Base-by-base conservation (phyloP, 2,888 invertebrate genomes). In the Ichneumoninae sp. region DNA sequence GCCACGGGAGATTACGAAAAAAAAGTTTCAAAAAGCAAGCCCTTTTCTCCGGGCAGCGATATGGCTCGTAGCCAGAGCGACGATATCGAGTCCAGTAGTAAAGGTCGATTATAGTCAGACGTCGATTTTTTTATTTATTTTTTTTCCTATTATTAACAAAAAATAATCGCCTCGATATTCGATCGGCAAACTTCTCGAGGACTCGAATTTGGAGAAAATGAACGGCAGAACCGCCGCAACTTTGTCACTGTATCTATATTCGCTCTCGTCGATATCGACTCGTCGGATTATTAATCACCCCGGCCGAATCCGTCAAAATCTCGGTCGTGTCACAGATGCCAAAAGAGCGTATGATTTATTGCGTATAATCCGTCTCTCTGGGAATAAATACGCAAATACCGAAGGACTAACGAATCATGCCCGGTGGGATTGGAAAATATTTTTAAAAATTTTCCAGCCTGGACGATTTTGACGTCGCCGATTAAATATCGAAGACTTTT, bases 261-360 rank as follows among this genome's bases (percentile, higher is more conserved):
- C 70, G 66, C 83, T 80, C 76, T 76, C 50, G 44, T 73, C 47
- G 54, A 68, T 69, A 81, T 81, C 83, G 81, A 73, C 69, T 81
- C 77, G 68, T 74, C 33, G 66, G n/a, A 57, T 47, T 47, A 71
- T 66, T 66, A 76, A 52, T 71, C 70, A 70, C 26, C 30, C 16
- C 30, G n/a, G 26, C 36, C 16, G 22, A 8, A 44, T 54, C n/a
- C 50, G 44, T 22, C 50, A 69, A 73, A 26, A 78, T 66, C 8
- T 66, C 66, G 54, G 22, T n/a, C 70, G 13, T 52, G 60, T 52
- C 44, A 60, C 60, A 63, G 70, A 75, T 75, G 69, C 69, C 68
- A 63, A 40, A 36, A 57, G 74, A 33, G 33, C 50, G 63, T 47
- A 33, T 63, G 63, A 63, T 63, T 63, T 33, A 63, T 63, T 63